Base-by-base conservation (phyloP, 2,888 invertebrate genomes). In the Pimpla rufipes region DNA sequence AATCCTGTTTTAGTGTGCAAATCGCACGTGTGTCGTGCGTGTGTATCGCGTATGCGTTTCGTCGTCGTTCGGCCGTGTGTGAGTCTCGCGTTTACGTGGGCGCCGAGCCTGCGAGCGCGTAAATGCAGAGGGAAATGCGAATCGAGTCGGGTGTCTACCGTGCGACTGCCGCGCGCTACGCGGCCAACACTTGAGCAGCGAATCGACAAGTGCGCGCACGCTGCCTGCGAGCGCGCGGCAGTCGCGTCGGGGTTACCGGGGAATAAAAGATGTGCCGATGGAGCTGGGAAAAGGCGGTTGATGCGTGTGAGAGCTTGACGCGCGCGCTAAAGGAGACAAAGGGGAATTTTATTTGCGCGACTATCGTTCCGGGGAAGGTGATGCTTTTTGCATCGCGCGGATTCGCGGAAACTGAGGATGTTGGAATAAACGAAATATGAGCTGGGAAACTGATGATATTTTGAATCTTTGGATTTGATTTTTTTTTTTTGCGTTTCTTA, bases 171-270 rank as follows among this genome's bases (percentile, higher is more conserved):
- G 11, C n/a, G 35, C 29, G n/a, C 35, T 16, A 35, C 7, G 2
- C n/a, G 57, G 57, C 57, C n/a, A 35, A 40, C 18, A 40, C 40
- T 64, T 42, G 40, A 40, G 62, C 18, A 5, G n/a, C n/a, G 37
- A 64, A 64, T 64, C 57, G 57, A 59, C 57, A 35, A 35, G 57
- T 29, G 57, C 23, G 57, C 57, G 1, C 16, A 35, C 35, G n/a
- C 57, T 29, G 29, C 23, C 29, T 29, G 18, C 16, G 57, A 59
- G n/a, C 57, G n/a, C 7, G n/a, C 7, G 16, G 13, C 29, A 5
- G 29, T 5, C 3, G 29, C 29, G 2, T 5, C 29, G n/a, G 7
- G 57, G 35, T 59, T n/a, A n/a, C 29, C 3, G 29, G 35, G n/a
- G 57, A 35, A 59, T 35, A 35, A 59, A 59, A 35, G n/a, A 59